phyloP scores from a whole-genome alignment of 2,888 invertebrate species.

The Euproctis similis region DNA sequence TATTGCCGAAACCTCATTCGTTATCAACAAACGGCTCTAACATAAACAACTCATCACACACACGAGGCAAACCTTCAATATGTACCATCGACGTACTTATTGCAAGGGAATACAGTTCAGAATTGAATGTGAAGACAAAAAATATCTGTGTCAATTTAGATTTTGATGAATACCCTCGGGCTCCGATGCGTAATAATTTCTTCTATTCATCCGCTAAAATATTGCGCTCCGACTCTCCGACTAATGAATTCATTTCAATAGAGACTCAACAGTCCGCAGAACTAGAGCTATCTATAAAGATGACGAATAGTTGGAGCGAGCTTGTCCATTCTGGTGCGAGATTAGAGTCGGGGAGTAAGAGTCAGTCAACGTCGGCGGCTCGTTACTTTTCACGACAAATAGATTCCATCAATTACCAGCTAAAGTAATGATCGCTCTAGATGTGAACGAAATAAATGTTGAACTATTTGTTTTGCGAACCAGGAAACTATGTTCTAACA shows the following conservation, averaged over 20 bases:
- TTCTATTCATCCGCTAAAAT: constrained; percentile 59
- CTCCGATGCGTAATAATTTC: constrained; percentile 50
- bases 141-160: constrained; percentile 19
- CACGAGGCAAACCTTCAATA: constrained; percentile 5
- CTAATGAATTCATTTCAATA: constrained; percentile 61
- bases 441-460: not conserved
- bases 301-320: constrained; percentile 28
- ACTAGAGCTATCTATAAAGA: constrained; percentile 29
- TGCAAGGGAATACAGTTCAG: constrained; percentile 17
- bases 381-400: constrained; percentile 8
- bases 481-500: too few species aligned
- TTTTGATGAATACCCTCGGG: constrained; percentile 42
- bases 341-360: constrained; percentile 16
- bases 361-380: too few species aligned
- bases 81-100: constrained; percentile 11
- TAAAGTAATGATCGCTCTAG: not conserved
- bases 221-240: constrained; percentile 43
- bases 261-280: constrained; percentile 25
- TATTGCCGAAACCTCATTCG: constrained; percentile 21
- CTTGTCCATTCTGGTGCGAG: constrained; percentile 16
- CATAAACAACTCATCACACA: constrained; percentile 17
- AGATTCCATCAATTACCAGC: constrained; percentile 11
- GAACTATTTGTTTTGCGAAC: constrained; percentile 4
- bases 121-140: constrained; percentile 14
- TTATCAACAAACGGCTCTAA: constrained; percentile 23